Percentiles rank a stretch among this genome's conserved stretches.
Evolutionary conservation across 1,140 invertebrate genomes (phyloP).

Genomic region (Tenebrio molitor): DNA sequence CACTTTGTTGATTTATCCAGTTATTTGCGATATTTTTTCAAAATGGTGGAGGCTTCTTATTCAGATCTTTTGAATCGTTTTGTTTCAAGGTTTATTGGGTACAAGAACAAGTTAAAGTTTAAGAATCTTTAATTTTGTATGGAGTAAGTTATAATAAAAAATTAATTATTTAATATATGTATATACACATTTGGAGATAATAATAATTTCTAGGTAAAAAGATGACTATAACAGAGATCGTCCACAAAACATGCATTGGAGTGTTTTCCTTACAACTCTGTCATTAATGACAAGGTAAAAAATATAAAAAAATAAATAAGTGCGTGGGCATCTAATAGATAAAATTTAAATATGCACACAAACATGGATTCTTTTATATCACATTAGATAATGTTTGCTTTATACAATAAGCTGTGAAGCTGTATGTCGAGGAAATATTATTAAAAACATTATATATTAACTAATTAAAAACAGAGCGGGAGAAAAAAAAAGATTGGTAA

Average conservation of each 20-base stretch:
- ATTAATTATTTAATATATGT: slow-evolving; percentile 33
- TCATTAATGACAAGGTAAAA: slow-evolving; percentile 52
- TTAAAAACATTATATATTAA: background rate
- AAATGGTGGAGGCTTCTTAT: too few species aligned
- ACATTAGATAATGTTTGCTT: slow-evolving; percentile 33
- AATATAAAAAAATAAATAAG: slow-evolving; percentile 44
- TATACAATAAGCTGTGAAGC: slow-evolving; percentile 30
- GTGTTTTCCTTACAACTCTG: slow-evolving; percentile 57
- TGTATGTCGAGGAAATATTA: background rate
- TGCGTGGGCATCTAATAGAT: slow-evolving; percentile 33
- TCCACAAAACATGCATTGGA: slow-evolving; percentile 54
- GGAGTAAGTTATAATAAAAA: slow-evolving; percentile 37
- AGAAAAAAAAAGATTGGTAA: background rate
- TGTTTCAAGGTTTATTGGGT: background rate
- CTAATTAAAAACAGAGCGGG: background rate
- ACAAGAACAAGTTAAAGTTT: background rate
- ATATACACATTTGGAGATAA: slow-evolving; percentile 30
- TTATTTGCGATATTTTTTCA: too few species aligned
- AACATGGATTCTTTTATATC: slow-evolving; percentile 27
- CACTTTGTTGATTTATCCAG: too few species aligned
- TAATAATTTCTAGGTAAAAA: slow-evolving; percentile 29
- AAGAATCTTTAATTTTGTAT: slow-evolving; percentile 31
- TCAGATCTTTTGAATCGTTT: too few species aligned
- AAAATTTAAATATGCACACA: slow-evolving; percentile 30
- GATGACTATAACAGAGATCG: slow-evolving; percentile 40